These are phyloP conservation scores for Hylomyscus alleni DNA, from an alignment of 2,797 vertebrate genomes.

Conservation along the genomic window DNA sequence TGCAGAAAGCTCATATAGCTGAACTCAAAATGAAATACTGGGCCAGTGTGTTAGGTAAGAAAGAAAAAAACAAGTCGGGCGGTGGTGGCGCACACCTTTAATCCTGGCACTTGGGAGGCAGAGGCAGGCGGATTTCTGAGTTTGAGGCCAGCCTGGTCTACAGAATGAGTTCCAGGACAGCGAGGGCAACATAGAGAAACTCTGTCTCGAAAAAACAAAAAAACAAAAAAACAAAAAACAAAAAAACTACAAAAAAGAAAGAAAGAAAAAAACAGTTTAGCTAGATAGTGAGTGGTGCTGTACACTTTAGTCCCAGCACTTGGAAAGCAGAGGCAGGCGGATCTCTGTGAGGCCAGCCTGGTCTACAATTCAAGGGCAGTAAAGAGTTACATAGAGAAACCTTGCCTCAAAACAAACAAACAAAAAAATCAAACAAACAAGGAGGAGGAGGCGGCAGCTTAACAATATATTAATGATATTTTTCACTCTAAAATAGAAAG, in stretches of 20 bases:
- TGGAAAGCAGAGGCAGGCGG: not conserved
- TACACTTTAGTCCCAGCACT: not conserved
- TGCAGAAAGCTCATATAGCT: not conserved
- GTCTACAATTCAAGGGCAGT: too few species aligned
- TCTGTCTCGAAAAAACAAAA: too few species aligned
- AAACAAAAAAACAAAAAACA: too few species aligned
- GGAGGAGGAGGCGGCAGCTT: not conserved
- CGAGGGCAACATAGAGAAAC: too few species aligned
- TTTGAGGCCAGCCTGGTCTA: too few species aligned
- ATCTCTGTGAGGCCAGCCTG: not conserved
- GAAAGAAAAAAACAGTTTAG: not conserved
- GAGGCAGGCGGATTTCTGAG: too few species aligned
- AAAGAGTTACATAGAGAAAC: not conserved
- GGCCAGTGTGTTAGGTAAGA: slow-evolving; percentile 7
- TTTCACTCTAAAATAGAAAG: not conserved
- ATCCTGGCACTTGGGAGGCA: too few species aligned
- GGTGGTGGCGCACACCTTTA: not conserved
- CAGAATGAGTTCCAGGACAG: too few species aligned
- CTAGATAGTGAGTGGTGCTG: not conserved
- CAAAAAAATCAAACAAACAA: not conserved
- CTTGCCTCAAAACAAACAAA: not conserved
- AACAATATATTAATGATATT: not conserved
- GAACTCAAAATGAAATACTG: slow-evolving; percentile 34
- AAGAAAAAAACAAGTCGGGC: not conserved
- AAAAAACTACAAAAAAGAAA: not conserved